Conservation (phyloP, 2,888 invertebrate genomes). For the Dioctria linearis region DNA sequence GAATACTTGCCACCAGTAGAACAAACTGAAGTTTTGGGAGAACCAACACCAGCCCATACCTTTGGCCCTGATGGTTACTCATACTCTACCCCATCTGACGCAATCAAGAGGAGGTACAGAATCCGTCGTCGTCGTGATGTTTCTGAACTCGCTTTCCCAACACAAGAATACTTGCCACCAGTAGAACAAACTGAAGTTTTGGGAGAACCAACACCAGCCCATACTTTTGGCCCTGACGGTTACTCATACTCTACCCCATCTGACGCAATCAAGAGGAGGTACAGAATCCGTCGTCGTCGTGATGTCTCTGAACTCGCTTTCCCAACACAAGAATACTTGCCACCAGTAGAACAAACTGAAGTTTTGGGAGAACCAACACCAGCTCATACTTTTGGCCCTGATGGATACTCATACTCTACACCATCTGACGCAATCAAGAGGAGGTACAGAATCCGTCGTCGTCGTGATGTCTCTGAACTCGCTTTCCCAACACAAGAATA, state of each 20-base stretch:
- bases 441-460: neutral
- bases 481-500: slow-evolving; percentile 39
- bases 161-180: slow-evolving; percentile 33
- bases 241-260: too few species aligned
- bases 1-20: slow-evolving; percentile 8
- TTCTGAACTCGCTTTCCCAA: slow-evolving; percentile 24
- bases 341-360: too few species aligned
- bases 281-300: too few species aligned
- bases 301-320: too few species aligned
- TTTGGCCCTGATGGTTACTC: slow-evolving; percentile 28
- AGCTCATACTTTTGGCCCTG: neutral
- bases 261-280: too few species aligned
- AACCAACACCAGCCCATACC: slow-evolving; percentile 15
- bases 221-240: too few species aligned
- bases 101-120: slow-evolving; percentile 21
- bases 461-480: slow-evolving; percentile 42
- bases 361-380: neutral
- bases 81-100: slow-evolving; percentile 15
- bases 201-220: too few species aligned
- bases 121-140: slow-evolving; percentile 42
- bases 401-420: neutral
- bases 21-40: too few species aligned
- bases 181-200: neutral
- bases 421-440: neutral
- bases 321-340: too few species aligned